Base-by-base conservation (phyloP, 2,888 invertebrate species). In the Geotrupes spiniger region DNA sequence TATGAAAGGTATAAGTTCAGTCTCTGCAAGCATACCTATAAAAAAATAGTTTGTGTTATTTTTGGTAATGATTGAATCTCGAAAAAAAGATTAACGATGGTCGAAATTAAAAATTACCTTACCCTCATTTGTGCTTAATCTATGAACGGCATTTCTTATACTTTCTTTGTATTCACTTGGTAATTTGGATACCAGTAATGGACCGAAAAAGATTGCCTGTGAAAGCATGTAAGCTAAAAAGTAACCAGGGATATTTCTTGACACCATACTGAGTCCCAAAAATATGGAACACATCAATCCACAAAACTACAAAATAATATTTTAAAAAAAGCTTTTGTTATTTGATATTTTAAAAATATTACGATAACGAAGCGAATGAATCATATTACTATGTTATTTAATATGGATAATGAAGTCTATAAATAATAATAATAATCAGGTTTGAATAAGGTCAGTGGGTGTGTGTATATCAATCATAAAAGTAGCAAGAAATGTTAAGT, bases 1-100 rank as follows among this genome's bases (percentile, higher is more conserved):
- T 42, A 72, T 65, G 31, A 69, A 71, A 8, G 74, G 70, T 49
- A 73, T 69, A 29, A 74, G 64, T 41, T 74, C 74, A 21, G 68
- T 68, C 58, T 73, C 73, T 29, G 69, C 69, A 21, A 73, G 50
- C 26, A 68, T 53, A 40, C 61, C 68, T 68, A 44, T 11, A 62
- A 65, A 52, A 41, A 40, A 17, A 11, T n/a, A n/a, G n/a, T n/a
- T n/a, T n/a, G n/a, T n/a, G n/a, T 28, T 28, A 10, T 28, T 28
- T n/a, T n/a, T n/a, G n/a, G n/a, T n/a, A n/a, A n/a, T n/a, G n/a
- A n/a, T n/a, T n/a, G n/a, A n/a, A n/a, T n/a, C n/a, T n/a, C n/a
- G n/a, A n/a, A n/a, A n/a, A n/a, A n/a, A n/a, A n/a, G n/a, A n/a
- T n/a, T n/a, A n/a, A n/a, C n/a, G n/a, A n/a, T n/a, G n/a, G n/a